Conservation (phyloP, 1,140 invertebrate genomes). For the Caenorhabditis tropicalis region DNA sequence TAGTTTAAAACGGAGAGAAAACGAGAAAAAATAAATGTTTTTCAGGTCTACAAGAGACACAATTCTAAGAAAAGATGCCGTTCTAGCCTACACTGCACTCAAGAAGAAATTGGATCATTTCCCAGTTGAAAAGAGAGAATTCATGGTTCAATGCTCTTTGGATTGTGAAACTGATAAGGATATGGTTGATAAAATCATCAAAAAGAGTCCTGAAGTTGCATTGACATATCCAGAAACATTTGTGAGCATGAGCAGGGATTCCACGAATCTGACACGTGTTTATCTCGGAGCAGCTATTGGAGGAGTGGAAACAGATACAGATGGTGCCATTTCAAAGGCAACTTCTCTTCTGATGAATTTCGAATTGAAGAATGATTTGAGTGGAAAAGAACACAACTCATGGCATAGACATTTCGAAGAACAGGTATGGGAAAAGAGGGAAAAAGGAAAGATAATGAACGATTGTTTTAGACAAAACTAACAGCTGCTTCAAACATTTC, state of each 20-base stretch:
- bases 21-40: background rate
- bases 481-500: slow-evolving; percentile 45
- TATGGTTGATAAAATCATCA: slow-evolving; percentile 51
- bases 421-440: background rate
- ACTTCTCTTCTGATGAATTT: slow-evolving; percentile 49
- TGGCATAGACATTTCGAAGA: slow-evolving; percentile 50
- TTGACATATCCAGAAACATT: slow-evolving; percentile 53
- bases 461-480: background rate
- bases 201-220: slow-evolving; percentile 50
- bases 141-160: slow-evolving; percentile 4
- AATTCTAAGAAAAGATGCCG: slow-evolving; percentile 48
- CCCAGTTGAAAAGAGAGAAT: slow-evolving; percentile 35
- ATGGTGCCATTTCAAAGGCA: slow-evolving; percentile 50
- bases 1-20: background rate
- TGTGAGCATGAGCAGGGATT: slow-evolving; percentile 49
- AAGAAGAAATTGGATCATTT: slow-evolving; percentile 51
- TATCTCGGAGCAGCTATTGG: slow-evolving; percentile 51
- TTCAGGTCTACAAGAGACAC: slow-evolving; percentile 42
- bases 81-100: slow-evolving; percentile 51
- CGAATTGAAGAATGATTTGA: slow-evolving; percentile 41
- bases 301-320: slow-evolving; percentile 55
- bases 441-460: background rate
- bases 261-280: slow-evolving; percentile 48
- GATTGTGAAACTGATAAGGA: slow-evolving; percentile 51
- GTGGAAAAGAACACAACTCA: slow-evolving; percentile 6